A percentile compares a stretch with the other conserved stretches of the same genome.
phyloP scores from a whole-genome alignment of 2,888 invertebrate species.

The Nymphalis urticae region DNA sequence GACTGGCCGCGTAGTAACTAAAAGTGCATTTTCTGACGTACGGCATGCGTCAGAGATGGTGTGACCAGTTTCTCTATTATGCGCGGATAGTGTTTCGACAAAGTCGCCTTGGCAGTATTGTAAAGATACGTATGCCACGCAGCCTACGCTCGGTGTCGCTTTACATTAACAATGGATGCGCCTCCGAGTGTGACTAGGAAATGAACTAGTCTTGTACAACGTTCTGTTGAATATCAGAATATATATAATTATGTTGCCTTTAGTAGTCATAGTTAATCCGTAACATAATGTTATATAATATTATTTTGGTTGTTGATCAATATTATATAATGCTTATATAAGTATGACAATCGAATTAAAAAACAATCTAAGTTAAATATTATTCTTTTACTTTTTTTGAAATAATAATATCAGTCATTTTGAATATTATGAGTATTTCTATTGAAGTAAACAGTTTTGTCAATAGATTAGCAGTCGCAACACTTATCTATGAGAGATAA shows the following conservation, averaged over 20 bases:
- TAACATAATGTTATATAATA: too few species aligned
- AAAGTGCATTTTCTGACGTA: constrained; percentile 56
- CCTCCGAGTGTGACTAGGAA: constrained; percentile 46
- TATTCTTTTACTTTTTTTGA: neutral
- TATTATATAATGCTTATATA: too few species aligned
- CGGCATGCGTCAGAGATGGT: constrained; percentile 58
- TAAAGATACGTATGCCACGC: constrained; percentile 59
- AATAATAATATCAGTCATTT: neutral
- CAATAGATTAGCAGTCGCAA: neutral
- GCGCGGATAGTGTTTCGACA: constrained; percentile 58
- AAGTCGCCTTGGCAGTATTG: constrained; percentile 62
- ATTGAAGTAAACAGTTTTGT: too few species aligned
- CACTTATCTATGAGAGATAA: constrained; percentile 9
- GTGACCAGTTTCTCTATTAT: constrained; percentile 69
- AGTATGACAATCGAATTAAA: too few species aligned
- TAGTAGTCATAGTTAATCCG: too few species aligned
- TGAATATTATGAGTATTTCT: too few species aligned
- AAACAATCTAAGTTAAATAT: too few species aligned
- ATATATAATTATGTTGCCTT: constrained; percentile 10
- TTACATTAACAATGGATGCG: constrained; percentile 66
- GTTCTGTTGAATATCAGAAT: neutral
- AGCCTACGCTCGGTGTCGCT: constrained; percentile 55
- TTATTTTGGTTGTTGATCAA: too few species aligned
- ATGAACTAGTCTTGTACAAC: constrained; percentile 30
- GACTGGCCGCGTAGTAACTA: constrained; percentile 39